phyloP scores from a whole-genome alignment of 1,140 invertebrate species.

The Lepidurus packardi region DNA sequence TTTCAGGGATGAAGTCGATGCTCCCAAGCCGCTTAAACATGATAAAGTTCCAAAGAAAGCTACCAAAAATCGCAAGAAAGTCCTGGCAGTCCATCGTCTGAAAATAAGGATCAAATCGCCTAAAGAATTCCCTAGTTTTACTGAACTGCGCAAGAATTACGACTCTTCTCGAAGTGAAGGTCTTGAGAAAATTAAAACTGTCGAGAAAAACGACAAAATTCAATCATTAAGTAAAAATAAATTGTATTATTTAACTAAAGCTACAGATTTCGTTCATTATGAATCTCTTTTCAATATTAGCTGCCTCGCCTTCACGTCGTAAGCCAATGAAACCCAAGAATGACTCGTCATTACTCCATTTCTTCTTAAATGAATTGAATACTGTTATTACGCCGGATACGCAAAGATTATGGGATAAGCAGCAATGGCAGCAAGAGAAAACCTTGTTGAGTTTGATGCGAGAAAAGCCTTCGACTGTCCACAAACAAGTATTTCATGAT shows the following conservation, averaged over 20 bases:
- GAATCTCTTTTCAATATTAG: background rate
- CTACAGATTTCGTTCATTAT: background rate
- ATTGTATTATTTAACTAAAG: background rate
- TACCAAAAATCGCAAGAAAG: background rate
- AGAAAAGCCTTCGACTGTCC: background rate
- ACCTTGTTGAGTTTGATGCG: background rate
- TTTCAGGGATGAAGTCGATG: background rate
- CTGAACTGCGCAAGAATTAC: background rate
- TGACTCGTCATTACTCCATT: background rate
- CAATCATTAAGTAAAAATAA: background rate
- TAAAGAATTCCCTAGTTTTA: background rate
- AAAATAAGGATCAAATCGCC: background rate
- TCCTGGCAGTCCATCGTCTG: background rate
- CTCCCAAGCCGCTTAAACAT: background rate
- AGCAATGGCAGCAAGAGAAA: constrained; percentile 13
- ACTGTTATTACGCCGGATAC: background rate
- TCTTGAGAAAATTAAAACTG: background rate
- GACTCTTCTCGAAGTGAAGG: background rate
- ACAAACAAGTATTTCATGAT: background rate
- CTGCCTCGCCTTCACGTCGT: background rate
- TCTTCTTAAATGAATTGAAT: background rate
- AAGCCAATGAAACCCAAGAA: background rate
- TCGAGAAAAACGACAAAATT: background rate
- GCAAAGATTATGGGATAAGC: constrained; percentile 1
- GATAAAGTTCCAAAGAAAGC: background rate